Percentiles rank a stretch among this genome's conserved stretches.
phyloP scores from a whole-genome alignment of 2,797 vertebrate genomes.

The Novumbra hubbsi region DNA sequence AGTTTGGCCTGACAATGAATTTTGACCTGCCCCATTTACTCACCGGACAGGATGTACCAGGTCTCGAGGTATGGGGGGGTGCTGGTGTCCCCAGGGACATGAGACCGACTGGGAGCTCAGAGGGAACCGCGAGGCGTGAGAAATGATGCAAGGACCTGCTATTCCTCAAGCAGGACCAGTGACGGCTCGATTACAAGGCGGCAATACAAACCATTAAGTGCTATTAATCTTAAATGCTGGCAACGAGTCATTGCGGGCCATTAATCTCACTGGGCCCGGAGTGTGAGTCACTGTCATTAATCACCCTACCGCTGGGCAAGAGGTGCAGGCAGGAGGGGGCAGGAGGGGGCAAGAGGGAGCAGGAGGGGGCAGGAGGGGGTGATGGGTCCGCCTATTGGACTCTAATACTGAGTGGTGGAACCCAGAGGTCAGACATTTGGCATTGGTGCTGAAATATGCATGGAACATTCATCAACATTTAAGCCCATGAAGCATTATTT shows the following conservation, averaged over 20 bases:
- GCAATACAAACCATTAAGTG: conserved; percentile 55
- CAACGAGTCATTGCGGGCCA: conserved; percentile 38
- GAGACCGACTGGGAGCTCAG: background rate
- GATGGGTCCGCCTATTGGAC: conserved; percentile 11
- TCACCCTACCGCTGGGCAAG: conserved; percentile 30
- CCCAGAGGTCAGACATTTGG: conserved; percentile 29
- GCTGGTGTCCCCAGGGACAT: background rate
- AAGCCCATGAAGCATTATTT: conserved; percentile 13
- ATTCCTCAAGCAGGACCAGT: conserved; percentile 44
- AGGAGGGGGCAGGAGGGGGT: background rate
- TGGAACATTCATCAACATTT: conserved; percentile 32
- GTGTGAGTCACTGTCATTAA: conserved; percentile 50
- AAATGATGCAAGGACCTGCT: conserved; percentile 44
- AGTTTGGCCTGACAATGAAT: background rate
- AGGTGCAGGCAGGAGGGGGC: background rate
- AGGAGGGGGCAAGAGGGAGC: background rate
- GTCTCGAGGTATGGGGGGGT: background rate
- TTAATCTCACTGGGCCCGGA: conserved; percentile 46
- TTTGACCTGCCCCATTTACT: background rate
- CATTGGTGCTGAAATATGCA: conserved; percentile 17
- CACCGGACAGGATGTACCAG: background rate
- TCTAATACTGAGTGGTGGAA: conserved; percentile 14
- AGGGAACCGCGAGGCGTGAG: conserved; percentile 24
- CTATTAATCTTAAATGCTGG: conserved; percentile 59
- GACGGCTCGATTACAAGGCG: conserved; percentile 52